Conservation (phyloP, 2,888 invertebrate genomes). For the Trachelus troglodyta region DNA sequence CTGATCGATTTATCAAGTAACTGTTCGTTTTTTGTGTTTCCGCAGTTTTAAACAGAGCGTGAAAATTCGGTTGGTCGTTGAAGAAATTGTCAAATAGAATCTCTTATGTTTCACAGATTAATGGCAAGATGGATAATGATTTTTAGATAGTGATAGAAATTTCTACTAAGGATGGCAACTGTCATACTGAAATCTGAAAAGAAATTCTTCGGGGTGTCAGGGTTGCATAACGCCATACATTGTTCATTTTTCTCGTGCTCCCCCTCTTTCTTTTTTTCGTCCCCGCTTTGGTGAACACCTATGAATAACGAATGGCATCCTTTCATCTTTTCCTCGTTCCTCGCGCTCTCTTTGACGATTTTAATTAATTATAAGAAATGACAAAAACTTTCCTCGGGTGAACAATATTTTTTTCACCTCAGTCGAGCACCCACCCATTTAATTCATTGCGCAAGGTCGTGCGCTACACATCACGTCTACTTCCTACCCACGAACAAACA, state of each 20-base stretch:
- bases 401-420: background rate
- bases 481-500: background rate
- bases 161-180: background rate
- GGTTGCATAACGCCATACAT: background rate
- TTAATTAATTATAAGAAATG: background rate
- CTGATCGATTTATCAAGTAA: background rate
- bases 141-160: background rate
- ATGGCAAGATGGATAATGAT: background rate
- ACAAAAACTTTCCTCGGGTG: background rate
- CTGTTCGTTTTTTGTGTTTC: background rate
- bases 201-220: background rate
- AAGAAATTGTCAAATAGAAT: background rate
- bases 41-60: background rate
- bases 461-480: background rate
- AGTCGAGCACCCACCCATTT: background rate
- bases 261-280: background rate
- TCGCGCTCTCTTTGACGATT: background rate
- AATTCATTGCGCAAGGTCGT: background rate
- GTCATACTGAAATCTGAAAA: background rate
- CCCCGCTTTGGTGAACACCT: background rate
- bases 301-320: background rate
- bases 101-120: background rate
- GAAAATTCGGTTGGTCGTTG: background rate
- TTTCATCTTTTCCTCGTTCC: background rate
- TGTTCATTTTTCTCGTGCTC: background rate